Percentiles rank a stretch among this genome's conserved stretches.
Evolutionary conservation across 2,113 vertebrate species (phyloP).

Genomic region (Micronycteris hirsuta): DNA sequence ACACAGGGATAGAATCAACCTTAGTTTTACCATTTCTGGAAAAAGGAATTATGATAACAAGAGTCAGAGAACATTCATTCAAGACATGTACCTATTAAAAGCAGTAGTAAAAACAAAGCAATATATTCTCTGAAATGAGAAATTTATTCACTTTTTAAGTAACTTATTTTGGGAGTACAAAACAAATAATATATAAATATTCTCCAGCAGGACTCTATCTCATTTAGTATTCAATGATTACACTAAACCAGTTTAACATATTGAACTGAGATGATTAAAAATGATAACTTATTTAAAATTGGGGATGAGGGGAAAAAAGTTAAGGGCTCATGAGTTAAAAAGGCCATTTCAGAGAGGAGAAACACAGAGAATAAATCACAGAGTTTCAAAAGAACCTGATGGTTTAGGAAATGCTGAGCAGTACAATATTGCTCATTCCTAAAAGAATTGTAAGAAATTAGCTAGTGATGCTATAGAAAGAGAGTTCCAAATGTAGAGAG

Average conservation of each 20-base stretch:
- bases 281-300: not conserved
- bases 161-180: not conserved
- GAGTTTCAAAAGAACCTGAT: not conserved
- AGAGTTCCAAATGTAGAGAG: not conserved
- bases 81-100: not conserved
- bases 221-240: not conserved
- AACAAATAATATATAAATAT: not conserved
- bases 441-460: not conserved
- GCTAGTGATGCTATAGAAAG: too few species aligned
- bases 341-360: not conserved
- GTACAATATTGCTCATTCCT: not conserved
- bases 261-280: not conserved
- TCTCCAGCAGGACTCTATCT: not conserved
- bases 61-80: not conserved
- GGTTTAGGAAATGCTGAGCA: not conserved
- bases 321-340: not conserved
- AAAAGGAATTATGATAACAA: not conserved
- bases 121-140: not conserved
- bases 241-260: not conserved
- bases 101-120: not conserved
- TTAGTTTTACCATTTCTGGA: not conserved
- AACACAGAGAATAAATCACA: not conserved
- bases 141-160: not conserved
- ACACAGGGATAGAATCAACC: not conserved
- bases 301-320: not conserved